phyloP scores from a whole-genome alignment of 2,888 invertebrate genomes.

The Eilema griseolum region DNA sequence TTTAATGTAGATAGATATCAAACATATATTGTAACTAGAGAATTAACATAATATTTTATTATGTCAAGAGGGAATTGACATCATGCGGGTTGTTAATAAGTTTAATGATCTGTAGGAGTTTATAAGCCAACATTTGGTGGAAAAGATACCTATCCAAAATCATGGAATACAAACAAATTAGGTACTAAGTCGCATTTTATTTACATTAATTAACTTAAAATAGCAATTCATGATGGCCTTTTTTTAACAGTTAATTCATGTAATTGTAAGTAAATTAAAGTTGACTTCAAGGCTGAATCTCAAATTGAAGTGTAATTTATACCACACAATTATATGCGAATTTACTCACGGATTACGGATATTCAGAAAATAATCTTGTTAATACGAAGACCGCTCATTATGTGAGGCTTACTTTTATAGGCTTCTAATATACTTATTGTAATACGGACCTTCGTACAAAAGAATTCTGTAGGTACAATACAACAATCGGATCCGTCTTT shows the following conservation, averaged over 20 bases:
- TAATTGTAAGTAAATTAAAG: constrained; percentile 24
- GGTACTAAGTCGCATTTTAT: constrained; percentile 24
- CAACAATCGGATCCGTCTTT: not conserved
- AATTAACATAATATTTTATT: not conserved
- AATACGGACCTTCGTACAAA: not conserved
- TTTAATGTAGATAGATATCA: not conserved
- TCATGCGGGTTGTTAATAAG: not conserved
- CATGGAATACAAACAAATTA: constrained; percentile 12
- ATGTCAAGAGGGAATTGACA: not conserved
- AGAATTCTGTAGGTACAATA: not conserved
- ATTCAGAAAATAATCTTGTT: constrained; percentile 16
- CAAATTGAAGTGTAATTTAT: constrained; percentile 32
- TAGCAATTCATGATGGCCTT: constrained; percentile 24
- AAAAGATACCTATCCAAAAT: not conserved
- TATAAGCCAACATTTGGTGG: no score
- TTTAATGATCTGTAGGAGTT: no score
- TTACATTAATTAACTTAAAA: constrained; percentile 39
- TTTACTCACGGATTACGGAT: constrained; percentile 8
- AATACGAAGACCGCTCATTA: not conserved
- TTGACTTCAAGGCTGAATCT: constrained; percentile 33
- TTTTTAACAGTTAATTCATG: constrained; percentile 28
- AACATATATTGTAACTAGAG: not conserved
- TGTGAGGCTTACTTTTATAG: not conserved
- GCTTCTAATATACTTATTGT: constrained; percentile 1
- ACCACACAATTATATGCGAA: constrained; percentile 28